phyloP scores from a whole-genome alignment of 1,140 invertebrate genomes.

The Dreissena rostriformis region DNA sequence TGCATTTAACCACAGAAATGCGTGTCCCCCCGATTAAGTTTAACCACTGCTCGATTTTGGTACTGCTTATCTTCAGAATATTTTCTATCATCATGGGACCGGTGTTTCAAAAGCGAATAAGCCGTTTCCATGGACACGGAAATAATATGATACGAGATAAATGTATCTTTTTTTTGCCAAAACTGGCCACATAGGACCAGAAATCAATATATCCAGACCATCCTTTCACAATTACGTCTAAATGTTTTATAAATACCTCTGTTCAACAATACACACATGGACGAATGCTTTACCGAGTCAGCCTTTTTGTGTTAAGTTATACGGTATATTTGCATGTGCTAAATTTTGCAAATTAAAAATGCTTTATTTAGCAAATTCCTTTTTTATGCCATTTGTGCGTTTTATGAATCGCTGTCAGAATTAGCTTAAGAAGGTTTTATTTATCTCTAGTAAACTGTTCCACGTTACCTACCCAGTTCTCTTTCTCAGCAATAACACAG shows the following conservation, averaged over 20 bases:
- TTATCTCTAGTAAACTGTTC: too few species aligned
- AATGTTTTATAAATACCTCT: not conserved
- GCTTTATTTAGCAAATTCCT: too few species aligned
- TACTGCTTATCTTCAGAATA: too few species aligned
- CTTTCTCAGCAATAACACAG: too few species aligned
- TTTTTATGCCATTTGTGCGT: too few species aligned
- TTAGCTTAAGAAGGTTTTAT: too few species aligned
- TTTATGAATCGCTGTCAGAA: too few species aligned
- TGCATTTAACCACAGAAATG: too few species aligned
- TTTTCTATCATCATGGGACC: not conserved
- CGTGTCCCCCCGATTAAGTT: not conserved
- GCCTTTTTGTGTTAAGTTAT: not conserved
- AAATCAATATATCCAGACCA: not conserved
- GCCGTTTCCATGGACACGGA: not conserved
- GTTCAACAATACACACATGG: not conserved
- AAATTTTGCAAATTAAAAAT: too few species aligned
- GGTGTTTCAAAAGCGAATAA: not conserved
- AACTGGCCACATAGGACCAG: not conserved
- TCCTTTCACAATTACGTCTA: not conserved
- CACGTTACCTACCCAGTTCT: too few species aligned
- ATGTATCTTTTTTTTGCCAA: not conserved
- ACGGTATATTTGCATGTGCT: not conserved
- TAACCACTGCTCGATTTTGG: not conserved
- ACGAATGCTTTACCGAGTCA: not conserved
- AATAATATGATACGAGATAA: not conserved